phyloP scores from a whole-genome alignment of 2,113 vertebrate species.

The Ptyas mucosa region DNA sequence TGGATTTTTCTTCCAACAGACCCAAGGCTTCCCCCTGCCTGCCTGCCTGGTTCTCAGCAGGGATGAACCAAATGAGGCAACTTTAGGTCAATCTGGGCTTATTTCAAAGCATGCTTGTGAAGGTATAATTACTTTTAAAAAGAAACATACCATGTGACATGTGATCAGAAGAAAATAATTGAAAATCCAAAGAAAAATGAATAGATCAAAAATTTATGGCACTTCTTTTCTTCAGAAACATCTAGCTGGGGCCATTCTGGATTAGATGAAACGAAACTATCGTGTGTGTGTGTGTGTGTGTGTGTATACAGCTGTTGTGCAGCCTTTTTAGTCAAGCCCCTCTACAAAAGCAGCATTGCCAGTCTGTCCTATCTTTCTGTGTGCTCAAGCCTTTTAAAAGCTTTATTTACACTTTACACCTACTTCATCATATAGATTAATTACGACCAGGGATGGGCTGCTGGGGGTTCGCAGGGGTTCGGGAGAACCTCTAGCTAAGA shows the following conservation, averaged over 20 bases:
- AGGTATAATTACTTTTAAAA: background rate
- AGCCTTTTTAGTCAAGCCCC: background rate
- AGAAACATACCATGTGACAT: background rate
- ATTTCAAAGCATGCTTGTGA: background rate
- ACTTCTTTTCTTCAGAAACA: background rate
- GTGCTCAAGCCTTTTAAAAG: background rate
- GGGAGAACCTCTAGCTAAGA: too few relatives aligned
- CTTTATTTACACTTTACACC: background rate
- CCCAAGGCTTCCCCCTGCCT: too few relatives aligned
- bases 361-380: background rate
- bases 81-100: background rate
- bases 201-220: background rate
- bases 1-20: too few relatives aligned
- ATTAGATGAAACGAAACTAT: background rate
- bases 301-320: background rate
- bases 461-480: too few relatives aligned
- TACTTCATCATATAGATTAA: background rate
- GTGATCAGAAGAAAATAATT: background rate
- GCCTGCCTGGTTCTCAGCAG: too few relatives aligned
- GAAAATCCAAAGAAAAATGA: background rate
- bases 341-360: background rate
- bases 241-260: background rate
- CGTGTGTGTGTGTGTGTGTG: too few relatives aligned
- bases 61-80: background rate
- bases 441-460: background rate